Percentiles rank a stretch among this genome's conserved stretches.
Conservation (phyloP, 2,113 vertebrate species). For the Forbesichthys papilliferus region DNA sequence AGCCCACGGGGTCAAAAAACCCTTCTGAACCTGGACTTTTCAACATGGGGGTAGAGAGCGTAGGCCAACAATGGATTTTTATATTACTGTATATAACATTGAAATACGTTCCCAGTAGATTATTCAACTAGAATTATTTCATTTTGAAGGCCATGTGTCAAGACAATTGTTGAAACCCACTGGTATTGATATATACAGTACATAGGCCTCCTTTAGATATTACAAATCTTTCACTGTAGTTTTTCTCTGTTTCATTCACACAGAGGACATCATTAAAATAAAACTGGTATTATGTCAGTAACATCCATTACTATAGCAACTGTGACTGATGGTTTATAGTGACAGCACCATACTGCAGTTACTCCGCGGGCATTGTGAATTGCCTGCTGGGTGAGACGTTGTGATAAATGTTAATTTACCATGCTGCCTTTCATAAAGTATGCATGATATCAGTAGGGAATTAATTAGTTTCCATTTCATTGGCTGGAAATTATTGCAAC, state of each 20-base stretch:
- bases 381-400: not conserved
- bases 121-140: too few relatives aligned
- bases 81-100: too few relatives aligned
- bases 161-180: too few relatives aligned
- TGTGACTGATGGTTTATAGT: not conserved
- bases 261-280: conserved; percentile 4
- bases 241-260: not conserved
- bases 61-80: too few relatives aligned
- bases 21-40: too few relatives aligned
- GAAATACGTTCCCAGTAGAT: too few relatives aligned
- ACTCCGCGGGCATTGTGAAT: not conserved
- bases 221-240: too few relatives aligned
- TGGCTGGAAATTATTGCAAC: not conserved
- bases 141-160: too few relatives aligned
- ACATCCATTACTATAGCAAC: conserved; percentile 46
- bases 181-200: too few relatives aligned
- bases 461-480: not conserved
- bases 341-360: not conserved
- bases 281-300: conserved; percentile 46
- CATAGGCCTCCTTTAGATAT: too few relatives aligned
- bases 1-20: too few relatives aligned
- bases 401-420: not conserved
- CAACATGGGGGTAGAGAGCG: too few relatives aligned
- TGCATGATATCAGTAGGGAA: not conserved
- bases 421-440: not conserved